Evolutionary conservation across 2,113 vertebrate species (phyloP), one percentile per base, ranked within the genome.

Genomic region (Pseudonaja textilis): DNA sequence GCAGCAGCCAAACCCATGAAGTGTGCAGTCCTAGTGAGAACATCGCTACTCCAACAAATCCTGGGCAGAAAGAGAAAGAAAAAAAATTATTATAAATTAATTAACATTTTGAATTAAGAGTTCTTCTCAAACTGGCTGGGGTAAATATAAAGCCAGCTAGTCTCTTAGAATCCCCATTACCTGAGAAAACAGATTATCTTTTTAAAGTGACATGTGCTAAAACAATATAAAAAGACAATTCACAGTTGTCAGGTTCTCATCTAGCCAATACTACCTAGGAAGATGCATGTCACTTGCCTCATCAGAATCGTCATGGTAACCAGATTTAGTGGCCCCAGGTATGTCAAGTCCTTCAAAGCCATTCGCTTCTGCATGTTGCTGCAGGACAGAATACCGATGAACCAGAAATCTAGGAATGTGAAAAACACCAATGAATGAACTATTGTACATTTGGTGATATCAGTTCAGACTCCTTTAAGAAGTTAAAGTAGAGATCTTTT

Each of bases 251-350:
- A 86, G 39, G 34, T 81, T 87, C 39, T 87, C 29, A 50, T 2
- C 16, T 59, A 29, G 59, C 6, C 59, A 18, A 25, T 10, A 64
- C 57, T 88, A 16, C 47, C 25, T 54, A 88, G 47, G 86, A 89
- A 89, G 69, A 26, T 59, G 39, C 23, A 57, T 10, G 81, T 86
- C 12, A 5, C 96, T 94, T 96, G 99, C 99, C 98, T 99, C 98
- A 94, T 99, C 99, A 1, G 99, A 99, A 95, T 99, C 99, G 26
- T 99, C 98, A 3, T 98, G 98, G 95, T 98, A 99, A n/a, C 97
- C 98, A 2, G 94, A 95, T 22, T 98, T 97, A 91, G 94, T 95
- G 56, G 96, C 90, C 69, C 98, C 98, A 89, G 98, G 87, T n/a
- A 98, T 95, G 0, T 99, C 99, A 7, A 97, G 97, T 34, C 97